Evolutionary conservation across 92 coral and sea anemone genomes (phyloP), one percentile per base, ranked within the genome.

Genomic region (Epizoanthus ramosus): DNA sequence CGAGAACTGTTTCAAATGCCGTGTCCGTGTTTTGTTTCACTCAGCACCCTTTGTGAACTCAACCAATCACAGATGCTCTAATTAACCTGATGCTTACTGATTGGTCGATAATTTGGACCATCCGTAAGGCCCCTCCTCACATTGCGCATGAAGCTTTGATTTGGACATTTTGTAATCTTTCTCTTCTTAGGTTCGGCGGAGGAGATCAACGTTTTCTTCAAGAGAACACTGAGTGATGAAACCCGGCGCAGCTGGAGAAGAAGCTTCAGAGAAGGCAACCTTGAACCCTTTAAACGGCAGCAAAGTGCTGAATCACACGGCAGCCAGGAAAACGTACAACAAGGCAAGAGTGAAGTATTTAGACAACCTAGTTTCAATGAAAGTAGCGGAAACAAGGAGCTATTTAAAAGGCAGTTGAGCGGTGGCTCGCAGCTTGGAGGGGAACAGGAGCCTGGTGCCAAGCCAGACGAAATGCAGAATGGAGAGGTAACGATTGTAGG

Each of bases 101-200:
- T 28, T 28, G 31, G 31, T 28, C 31, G 31, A 28, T 28, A 28
- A 0, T 28, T 28, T 28, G 31, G 31, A 2, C 31, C 31, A 28
- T 28, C 31, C 31, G 1, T 28, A 28, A 28, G 31, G 31, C 2
- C 31, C 31, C 31, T 28, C 31, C 31, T 28, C 31, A 28, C 31
- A 28, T 28, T 28, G 31, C 31, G 31, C 31, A 28, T 28, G 31
- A 31, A 63, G 21, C 16, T n/a, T 10, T 70, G 0, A 17, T 7
- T 28, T 39, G 6, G 31, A 53, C 7, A 16, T 47, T 37, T 6
- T 57, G n/a, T n/a, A 28, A 12, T 28, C 6, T 58, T 64, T 16
- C 69, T 39, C 4, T 47, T 72, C 17, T 16, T 57, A 77, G 82
- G 71, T 25, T 59, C 82, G 47, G 82, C 82, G 6, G 82, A 61